Conservation (phyloP, 2,113 vertebrate species). For the Piprites chloris region DNA sequence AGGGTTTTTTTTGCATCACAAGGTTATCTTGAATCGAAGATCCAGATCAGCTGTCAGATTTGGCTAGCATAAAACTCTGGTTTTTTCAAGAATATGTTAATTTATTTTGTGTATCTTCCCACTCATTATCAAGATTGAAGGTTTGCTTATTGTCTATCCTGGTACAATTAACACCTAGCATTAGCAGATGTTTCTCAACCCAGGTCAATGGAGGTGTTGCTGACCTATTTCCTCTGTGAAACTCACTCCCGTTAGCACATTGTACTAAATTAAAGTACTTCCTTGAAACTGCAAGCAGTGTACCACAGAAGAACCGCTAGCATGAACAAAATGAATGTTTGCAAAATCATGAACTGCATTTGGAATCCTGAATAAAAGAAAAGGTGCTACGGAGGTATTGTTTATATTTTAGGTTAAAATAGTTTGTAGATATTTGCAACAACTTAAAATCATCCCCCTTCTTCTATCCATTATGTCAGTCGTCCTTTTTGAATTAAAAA, state of each 20-base stretch:
- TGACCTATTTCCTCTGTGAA: background rate
- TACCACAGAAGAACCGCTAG: background rate
- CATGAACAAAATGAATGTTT: background rate
- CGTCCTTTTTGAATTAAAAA: background rate
- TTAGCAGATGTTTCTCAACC: background rate
- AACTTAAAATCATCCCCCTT: background rate
- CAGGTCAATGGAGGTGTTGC: background rate
- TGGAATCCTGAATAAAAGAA: background rate
- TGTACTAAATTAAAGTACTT: background rate
- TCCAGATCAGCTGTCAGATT: background rate
- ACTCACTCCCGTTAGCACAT: background rate
- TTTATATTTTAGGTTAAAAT: background rate
- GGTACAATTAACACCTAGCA: fast-evolving
- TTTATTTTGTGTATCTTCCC: background rate
- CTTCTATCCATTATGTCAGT: background rate
- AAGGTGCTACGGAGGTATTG: background rate
- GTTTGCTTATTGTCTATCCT: background rate
- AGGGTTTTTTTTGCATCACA: background rate
- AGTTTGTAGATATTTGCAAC: background rate
- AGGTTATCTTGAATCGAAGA: background rate
- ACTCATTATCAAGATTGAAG: background rate
- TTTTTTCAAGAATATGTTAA: background rate
- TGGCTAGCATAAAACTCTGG: background rate
- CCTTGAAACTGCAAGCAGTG: background rate
- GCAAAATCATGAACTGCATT: background rate